A percentile compares a stretch with the other conserved stretches of the same genome.
Evolutionary conservation across 64 coral and sea anemone species (phyloP).

Genomic region (Pocillopora verrucosa): DNA sequence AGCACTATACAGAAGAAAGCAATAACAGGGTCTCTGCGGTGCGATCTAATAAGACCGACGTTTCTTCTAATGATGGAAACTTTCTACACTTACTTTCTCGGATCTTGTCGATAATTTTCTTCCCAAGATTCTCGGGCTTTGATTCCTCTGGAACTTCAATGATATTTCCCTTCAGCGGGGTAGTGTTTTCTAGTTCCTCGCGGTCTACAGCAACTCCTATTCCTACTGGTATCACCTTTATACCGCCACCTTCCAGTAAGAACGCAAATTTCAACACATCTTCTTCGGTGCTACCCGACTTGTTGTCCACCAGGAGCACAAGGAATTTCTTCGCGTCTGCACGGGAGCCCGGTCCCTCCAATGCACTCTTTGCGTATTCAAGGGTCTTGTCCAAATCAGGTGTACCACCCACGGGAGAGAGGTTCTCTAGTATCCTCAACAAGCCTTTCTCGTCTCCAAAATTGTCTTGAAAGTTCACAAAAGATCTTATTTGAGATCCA

Average conservation of each 20-base stretch:
- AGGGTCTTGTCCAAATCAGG: constrained; percentile 55
- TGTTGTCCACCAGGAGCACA: constrained; percentile 77
- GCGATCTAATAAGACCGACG: no score
- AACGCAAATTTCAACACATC: constrained; percentile 42
- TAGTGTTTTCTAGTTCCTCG: constrained; percentile 47
- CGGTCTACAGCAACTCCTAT: constrained; percentile 51
- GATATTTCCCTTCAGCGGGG: constrained; percentile 59
- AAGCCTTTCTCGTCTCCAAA: constrained; percentile 56
- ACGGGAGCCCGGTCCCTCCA: constrained; percentile 65
- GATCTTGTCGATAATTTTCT: constrained; percentile 66
- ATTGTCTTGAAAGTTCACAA: constrained; percentile 37
- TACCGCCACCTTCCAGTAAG: constrained; percentile 49
- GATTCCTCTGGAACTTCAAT: constrained; percentile 42
- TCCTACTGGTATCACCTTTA: constrained; percentile 83
- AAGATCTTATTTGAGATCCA: constrained; percentile 24
- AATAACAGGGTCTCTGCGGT: no score
- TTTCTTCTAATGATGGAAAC: no score
- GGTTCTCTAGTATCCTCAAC: constrained; percentile 24
- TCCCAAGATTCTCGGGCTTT: constrained; percentile 54
- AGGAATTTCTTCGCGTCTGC: constrained; percentile 75
- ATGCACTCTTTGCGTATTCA: constrained; percentile 40
- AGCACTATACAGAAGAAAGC: no score
- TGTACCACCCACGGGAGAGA: constrained; percentile 35
- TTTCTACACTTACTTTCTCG: constrained; percentile 54
- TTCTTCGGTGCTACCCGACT: constrained; percentile 40